phyloP scores from a whole-genome alignment of 2,888 invertebrate species.

The Bellardia bayeri region DNA sequence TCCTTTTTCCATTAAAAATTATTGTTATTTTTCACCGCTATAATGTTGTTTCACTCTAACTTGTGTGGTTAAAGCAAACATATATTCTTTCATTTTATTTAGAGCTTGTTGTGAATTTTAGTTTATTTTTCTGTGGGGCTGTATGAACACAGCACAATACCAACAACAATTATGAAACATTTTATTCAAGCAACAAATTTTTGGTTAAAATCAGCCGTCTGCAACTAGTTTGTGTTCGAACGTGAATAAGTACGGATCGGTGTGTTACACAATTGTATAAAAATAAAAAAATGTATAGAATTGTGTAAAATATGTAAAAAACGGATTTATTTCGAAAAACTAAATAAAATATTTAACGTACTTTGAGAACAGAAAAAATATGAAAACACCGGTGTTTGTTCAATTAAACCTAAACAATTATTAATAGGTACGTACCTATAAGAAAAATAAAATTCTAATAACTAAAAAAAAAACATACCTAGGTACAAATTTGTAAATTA shows the following conservation, averaged over 20 bases:
- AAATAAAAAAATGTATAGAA: constrained; percentile 27
- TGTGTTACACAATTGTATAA: constrained; percentile 47
- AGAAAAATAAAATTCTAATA: background rate
- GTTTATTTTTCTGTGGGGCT: background rate
- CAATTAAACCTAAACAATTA: constrained; percentile 15
- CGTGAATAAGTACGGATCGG: constrained; percentile 83
- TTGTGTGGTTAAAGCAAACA: background rate
- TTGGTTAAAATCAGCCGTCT: constrained; percentile 67
- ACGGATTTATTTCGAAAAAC: background rate
- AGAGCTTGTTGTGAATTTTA: constrained; percentile 1
- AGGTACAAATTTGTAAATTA: background rate
- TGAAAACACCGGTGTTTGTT: constrained; percentile 22
- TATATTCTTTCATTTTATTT: background rate
- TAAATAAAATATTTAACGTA: background rate
- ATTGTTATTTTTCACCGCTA: background rate
- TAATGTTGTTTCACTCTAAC: constrained; percentile 33
- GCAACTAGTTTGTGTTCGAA: constrained; percentile 83
- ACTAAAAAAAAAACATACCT: too few species aligned
- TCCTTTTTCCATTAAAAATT: constrained; percentile 1
- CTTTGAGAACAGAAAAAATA: constrained; percentile 7
- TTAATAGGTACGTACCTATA: background rate
- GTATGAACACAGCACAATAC: constrained; percentile 27
- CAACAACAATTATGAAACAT: constrained; percentile 7
- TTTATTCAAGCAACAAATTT: constrained; percentile 68
- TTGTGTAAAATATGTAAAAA: constrained; percentile 15